phyloP scores from a whole-genome alignment of 2,113 vertebrate genomes.

The Fulmarus glacialis region DNA sequence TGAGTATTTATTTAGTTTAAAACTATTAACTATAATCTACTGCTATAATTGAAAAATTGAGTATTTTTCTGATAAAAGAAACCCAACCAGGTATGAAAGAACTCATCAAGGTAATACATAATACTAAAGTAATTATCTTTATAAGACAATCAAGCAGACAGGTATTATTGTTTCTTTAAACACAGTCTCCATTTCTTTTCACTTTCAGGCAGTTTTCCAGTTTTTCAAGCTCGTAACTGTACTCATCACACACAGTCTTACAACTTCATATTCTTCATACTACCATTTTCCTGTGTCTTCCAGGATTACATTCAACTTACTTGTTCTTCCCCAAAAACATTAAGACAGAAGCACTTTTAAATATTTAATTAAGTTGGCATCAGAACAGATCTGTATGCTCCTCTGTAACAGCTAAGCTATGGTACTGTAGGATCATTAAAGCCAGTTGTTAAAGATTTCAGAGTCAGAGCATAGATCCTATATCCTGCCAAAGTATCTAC shows the following conservation, averaged over 20 bases:
- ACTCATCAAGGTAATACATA: background rate
- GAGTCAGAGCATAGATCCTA: slow-evolving; percentile 1
- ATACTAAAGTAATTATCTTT: background rate
- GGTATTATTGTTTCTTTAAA: background rate
- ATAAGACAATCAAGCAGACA: background rate
- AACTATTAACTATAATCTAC: background rate
- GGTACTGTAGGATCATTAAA: slow-evolving; percentile 44
- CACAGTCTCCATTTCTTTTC: background rate
- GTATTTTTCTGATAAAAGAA: background rate
- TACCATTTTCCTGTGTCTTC: background rate
- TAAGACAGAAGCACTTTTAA: slow-evolving; percentile 6
- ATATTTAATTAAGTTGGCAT: slow-evolving; percentile 15
- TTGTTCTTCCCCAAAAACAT: background rate
- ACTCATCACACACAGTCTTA: background rate
- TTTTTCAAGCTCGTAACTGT: background rate
- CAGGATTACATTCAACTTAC: background rate
- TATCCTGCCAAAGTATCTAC: background rate
- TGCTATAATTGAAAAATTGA: background rate
- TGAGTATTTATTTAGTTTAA: background rate
- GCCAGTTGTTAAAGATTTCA: slow-evolving; percentile 57
- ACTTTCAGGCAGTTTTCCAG: background rate
- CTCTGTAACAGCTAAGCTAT: slow-evolving; percentile 36
- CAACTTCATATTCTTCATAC: background rate
- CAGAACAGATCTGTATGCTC: slow-evolving; percentile 25
- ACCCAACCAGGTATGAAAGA: background rate